Percentiles rank a stretch among this genome's conserved stretches.
Evolutionary conservation across 2,888 invertebrate genomes (phyloP).

Genomic region (Parapristionchus giblindavisi): DNA sequence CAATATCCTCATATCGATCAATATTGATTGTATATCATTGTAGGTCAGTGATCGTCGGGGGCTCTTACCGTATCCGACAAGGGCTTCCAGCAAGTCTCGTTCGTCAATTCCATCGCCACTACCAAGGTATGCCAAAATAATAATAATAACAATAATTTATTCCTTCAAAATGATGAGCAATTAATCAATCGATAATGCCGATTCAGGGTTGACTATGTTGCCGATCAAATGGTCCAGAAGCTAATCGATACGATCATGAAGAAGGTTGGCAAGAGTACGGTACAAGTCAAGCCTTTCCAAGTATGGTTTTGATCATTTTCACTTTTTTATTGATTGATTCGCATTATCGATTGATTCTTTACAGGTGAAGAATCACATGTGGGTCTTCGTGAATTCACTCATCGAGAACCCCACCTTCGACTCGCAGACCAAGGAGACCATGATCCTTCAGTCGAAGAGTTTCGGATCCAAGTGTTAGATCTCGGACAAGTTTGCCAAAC

Average conservation of each 20-base stretch:
- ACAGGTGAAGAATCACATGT: conserved; percentile 88
- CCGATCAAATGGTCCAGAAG: conserved; percentile 88
- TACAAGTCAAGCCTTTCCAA: conserved; percentile 92
- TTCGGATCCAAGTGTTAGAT: conserved; percentile 93
- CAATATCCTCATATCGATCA: no score
- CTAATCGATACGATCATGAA: conserved; percentile 84
- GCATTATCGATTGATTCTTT: no score
- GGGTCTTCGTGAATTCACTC: conserved; percentile 95
- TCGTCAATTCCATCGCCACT: conserved; percentile 98
- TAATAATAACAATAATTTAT: no score
- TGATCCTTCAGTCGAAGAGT: conserved; percentile 91
- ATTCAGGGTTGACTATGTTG: conserved; percentile 93
- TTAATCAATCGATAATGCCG: no score
- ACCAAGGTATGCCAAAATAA: conserved; percentile 78
- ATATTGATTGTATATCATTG: conserved; percentile 5
- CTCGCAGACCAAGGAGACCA: conserved; percentile 98
- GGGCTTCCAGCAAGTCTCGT: conserved; percentile 95
- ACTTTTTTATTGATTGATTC: no score
- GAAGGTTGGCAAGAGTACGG: conserved; percentile 89
- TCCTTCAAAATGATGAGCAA: no score
- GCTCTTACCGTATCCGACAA: conserved; percentile 86
- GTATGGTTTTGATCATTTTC: conserved; percentile 43
- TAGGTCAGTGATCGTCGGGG: conserved; percentile 84
- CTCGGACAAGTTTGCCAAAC: conserved; percentile 83
- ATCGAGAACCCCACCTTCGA: conserved; percentile 99